Percentiles rank a stretch among this genome's conserved stretches.
Conservation (phyloP, 2,888 invertebrate species). For the Amphipyra tragopoginis region DNA sequence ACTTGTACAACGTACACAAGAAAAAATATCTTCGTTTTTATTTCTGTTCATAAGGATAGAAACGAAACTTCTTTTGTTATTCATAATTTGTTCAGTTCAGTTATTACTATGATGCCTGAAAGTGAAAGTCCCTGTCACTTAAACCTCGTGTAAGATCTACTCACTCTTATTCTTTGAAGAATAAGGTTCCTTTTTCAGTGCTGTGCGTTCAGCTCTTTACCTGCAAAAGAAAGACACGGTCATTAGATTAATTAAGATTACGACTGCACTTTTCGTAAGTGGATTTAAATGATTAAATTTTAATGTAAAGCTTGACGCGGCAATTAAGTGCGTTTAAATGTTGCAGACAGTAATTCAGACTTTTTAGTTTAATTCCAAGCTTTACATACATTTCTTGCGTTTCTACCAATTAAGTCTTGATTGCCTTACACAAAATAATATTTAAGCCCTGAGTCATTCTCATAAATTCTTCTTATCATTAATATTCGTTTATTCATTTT, state of each 20-base stretch:
- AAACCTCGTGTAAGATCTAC: slow-evolving; percentile 45
- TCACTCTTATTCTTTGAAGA: background rate
- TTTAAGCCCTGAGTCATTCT: too few relatives aligned
- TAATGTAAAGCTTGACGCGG: slow-evolving; percentile 21
- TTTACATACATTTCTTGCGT: too few relatives aligned
- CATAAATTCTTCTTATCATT: too few relatives aligned
- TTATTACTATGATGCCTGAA: slow-evolving; percentile 47
- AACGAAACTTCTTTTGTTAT: slow-evolving; percentile 39
- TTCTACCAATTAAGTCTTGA: too few relatives aligned
- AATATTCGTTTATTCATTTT: too few relatives aligned
- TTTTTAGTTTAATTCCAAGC: too few relatives aligned
- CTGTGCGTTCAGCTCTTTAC: slow-evolving; percentile 34
- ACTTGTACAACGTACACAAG: background rate
- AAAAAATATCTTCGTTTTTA: slow-evolving; percentile 14
- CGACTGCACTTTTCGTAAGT: slow-evolving; percentile 37
- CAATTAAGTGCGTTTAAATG: slow-evolving; percentile 30
- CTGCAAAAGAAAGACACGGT: slow-evolving; percentile 57
- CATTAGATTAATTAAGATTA: slow-evolving; percentile 56
- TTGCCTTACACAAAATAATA: too few relatives aligned
- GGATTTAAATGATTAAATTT: slow-evolving; percentile 37
- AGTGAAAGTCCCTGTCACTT: slow-evolving; percentile 58
- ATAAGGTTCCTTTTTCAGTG: slow-evolving; percentile 26
- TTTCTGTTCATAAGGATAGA: slow-evolving; percentile 20
- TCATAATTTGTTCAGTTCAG: slow-evolving; percentile 57
- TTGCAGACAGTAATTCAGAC: background rate